These are phyloP conservation scores for roundworm (Caenorhabditis elegans) DNA, from an alignment of 1,140 invertebrate species.

Conservation along the genomic window DNA sequence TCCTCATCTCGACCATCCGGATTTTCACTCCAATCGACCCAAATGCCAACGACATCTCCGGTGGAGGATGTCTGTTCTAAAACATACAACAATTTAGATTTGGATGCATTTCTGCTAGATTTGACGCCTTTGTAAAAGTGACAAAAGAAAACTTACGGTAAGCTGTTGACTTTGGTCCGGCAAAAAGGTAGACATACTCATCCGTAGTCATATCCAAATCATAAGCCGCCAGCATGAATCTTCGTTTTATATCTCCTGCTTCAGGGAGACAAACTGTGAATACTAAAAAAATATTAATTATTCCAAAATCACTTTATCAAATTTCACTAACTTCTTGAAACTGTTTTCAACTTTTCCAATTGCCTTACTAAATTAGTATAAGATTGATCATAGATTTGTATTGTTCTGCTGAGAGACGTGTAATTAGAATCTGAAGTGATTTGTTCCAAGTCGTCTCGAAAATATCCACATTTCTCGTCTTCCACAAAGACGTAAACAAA, in stretches of 20 bases:
- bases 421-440: not conserved
- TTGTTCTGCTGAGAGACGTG: not conserved
- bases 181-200: not conserved
- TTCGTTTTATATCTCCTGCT: not conserved
- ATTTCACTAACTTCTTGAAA: not conserved
- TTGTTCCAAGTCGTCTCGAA: conserved; percentile 3
- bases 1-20: conserved; percentile 36
- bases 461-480: conserved; percentile 17
- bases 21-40: not conserved
- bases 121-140: no score
- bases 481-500: conserved; percentile 4
- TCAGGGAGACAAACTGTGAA: not conserved
- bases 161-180: not conserved
- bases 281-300: not conserved
- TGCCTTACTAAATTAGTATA: not conserved
- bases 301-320: no score
- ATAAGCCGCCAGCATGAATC: not conserved
- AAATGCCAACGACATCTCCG: conserved; percentile 24
- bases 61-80: not conserved
- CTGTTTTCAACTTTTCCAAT: conserved; percentile 8
- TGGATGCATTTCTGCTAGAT: no score
- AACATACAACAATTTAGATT: not conserved
- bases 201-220: not conserved
- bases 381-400: not conserved
- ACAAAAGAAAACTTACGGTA: not conserved